These are phyloP conservation scores for Drosophila leontia DNA, from an alignment of 1,140 invertebrate genomes.

Conservation along the genomic window DNA sequence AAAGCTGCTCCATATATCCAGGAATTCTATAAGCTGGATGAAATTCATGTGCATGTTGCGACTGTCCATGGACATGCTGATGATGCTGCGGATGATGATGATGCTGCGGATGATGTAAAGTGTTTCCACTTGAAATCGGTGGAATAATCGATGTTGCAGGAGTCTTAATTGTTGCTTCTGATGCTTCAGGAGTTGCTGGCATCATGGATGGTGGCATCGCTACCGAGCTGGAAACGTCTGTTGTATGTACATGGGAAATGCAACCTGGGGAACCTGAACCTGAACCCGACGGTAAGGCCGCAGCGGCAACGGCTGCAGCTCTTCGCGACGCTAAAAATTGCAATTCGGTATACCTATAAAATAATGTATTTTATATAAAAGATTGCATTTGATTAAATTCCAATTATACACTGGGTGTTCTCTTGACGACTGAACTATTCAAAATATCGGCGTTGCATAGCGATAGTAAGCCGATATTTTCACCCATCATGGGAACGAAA, in stretches of 20 bases:
- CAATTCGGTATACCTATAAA: constrained; percentile 75
- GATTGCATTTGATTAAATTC: too few species aligned
- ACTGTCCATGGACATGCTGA: constrained; percentile 52
- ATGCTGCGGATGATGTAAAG: constrained; percentile 31
- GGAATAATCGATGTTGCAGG: constrained; percentile 9
- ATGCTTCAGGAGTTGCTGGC: constrained; percentile 8
- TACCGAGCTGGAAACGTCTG: constrained; percentile 61
- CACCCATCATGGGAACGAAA: too few species aligned
- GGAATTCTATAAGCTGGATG: constrained; percentile 89
- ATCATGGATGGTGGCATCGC: constrained; percentile 42
- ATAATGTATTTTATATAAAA: background rate
- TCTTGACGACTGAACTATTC: too few species aligned
- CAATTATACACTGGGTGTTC: background rate
- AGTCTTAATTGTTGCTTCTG: constrained; percentile 31
- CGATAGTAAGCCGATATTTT: too few species aligned
- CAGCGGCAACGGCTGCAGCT: constrained; percentile 84
- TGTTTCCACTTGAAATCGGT: constrained; percentile 29
- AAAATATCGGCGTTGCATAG: too few species aligned
- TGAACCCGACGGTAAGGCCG: constrained; percentile 62
- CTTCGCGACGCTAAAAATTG: constrained; percentile 80
- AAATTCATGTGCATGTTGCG: constrained; percentile 84
- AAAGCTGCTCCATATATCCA: constrained; percentile 90
- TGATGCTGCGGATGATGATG: constrained; percentile 53
- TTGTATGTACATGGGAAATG: constrained; percentile 35
- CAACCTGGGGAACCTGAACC: constrained; percentile 29